Base-by-base conservation (phyloP, 2,888 invertebrate species). In the Ophion obscuratus region DNA sequence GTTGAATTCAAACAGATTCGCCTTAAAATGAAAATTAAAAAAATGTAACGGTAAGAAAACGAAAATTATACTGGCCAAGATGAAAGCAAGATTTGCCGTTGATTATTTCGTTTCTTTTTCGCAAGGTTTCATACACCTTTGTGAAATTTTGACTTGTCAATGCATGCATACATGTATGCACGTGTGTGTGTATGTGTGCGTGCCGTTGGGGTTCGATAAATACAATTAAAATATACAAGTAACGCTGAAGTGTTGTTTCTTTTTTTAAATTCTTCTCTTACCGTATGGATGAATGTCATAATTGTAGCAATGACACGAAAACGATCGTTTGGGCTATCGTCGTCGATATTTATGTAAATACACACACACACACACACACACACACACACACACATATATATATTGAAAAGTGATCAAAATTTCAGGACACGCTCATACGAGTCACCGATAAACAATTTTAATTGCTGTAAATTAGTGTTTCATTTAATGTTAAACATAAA, bases 251-350 rank as follows among this genome's bases (percentile, higher is more conserved):
- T 53, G 17, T 4, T 3, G 10, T 3, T 53, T 53, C 53, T 14
- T 53, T 53, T 53, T 53, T 14, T 47, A 14, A 47, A 31, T 31
- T 31, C 47, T 47, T 14, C 14, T 53, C 11, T 53, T 14, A 4
- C 53, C 17, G 53, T 17, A 53, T 53, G 53, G 53, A 17, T 9
- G 40, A 40, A 40, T 17, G 53, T 61, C 61, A 20, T 61, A 24
- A 24, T 20, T 61, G 10, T 11, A 61, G 5, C 7, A 5, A 24
- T 61, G 20, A 61, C 10, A 61, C 20, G 67, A 74, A 77, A 68
- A 73, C 67, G 61, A 86, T 86, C 80, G 80, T 47, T 80, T 83
- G 67, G 77, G 79, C 83, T 73, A 77, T 86, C 68, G 83, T 86
- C 86, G 83, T 86, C 83, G 59, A 68, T 83, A 24, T 64, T 76